Base-by-base conservation (phyloP, 2,888 invertebrate genomes). In the Chrysolina haemoptera region DNA sequence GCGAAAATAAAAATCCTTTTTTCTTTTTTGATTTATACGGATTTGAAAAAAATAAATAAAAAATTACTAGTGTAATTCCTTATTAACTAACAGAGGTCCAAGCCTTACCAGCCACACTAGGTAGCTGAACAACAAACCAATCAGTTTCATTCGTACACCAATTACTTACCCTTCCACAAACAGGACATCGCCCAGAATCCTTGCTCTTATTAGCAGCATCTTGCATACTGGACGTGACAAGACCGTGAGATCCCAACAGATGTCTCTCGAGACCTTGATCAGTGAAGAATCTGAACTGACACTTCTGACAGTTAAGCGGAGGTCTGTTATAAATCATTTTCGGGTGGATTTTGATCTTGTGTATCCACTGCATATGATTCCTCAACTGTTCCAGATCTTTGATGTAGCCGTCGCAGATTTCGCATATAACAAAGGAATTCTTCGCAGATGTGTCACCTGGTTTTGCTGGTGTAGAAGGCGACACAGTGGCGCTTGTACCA, bases 301-400 rank as follows among this genome's bases (percentile, higher is more conserved):
- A 98, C 88, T 97, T 97, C 89, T 97, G 97, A 89, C 98, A 98
- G 89, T 96, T 97, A 79, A 98, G 90, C 63, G 98, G 98, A 72
- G 98, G 97, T 69, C 75, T 91, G 89, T 96, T 97, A 89, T 96
- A 95, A 82, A 97, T 96, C 97, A 97, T 97, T 89, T 96, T 97
- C 71, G 97, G 96, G 89, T 97, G 97, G 84, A 97, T 97, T 88
- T 97, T 97, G 81, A 97, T 96, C 91, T 98, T 97, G 88, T 98
- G 98, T 87, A 98, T 97, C 96, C 97, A 98, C 86, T 97, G 97
- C 96, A 98, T 98, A 86, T 98, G 98, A 87, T 97, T 97, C 78
- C 98, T 91, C 77, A 98, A 89, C 86, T 97, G 97, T 84, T 97
- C 97, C 84, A 97, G 90, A 88, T 98, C 98, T 90, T 97, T 85